Percentiles rank a stretch among this genome's conserved stretches.
phyloP scores from a whole-genome alignment of 1,140 invertebrate genomes.

The Drosophila nannoptera region DNA sequence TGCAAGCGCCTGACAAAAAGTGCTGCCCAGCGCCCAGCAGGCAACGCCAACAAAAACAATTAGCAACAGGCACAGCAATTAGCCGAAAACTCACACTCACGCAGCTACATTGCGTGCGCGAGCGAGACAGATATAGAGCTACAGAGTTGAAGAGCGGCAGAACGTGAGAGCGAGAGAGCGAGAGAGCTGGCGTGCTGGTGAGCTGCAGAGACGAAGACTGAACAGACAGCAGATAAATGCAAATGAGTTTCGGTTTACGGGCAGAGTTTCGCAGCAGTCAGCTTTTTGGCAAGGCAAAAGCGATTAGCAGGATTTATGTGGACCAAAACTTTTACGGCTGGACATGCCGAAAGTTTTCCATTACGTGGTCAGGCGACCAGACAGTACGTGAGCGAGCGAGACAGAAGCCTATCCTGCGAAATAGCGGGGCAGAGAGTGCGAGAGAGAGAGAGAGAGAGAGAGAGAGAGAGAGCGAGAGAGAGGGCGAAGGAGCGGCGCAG shows the following conservation, averaged over 20 bases:
- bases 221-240: slow-evolving; percentile 60
- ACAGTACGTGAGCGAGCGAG: not conserved
- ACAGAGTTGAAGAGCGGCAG: not conserved
- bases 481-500: slow-evolving; percentile 15
- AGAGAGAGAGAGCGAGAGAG: slow-evolving; percentile 2
- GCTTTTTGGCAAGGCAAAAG: slow-evolving; percentile 61
- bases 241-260: slow-evolving; percentile 28
- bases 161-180: not conserved
- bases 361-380: slow-evolving; percentile 43
- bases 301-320: slow-evolving; percentile 73
- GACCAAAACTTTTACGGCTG: slow-evolving; percentile 42
- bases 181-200: not conserved
- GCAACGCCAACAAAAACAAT: slow-evolving; percentile 58
- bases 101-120: not conserved
- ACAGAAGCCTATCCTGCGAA: slow-evolving; percentile 1
- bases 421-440: slow-evolving; percentile 7
- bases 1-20: slow-evolving; percentile 46
- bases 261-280: slow-evolving; percentile 50
- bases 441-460: slow-evolving; percentile 5
- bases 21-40: slow-evolving; percentile 36
- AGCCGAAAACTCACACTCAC: slow-evolving; percentile 27
- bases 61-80: slow-evolving; percentile 66
- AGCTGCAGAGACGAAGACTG: slow-evolving; percentile 3
- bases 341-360: slow-evolving; percentile 52
- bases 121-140: not conserved